Base-by-base conservation (phyloP, 2,888 invertebrate genomes). In the Chouioia cunea region DNA sequence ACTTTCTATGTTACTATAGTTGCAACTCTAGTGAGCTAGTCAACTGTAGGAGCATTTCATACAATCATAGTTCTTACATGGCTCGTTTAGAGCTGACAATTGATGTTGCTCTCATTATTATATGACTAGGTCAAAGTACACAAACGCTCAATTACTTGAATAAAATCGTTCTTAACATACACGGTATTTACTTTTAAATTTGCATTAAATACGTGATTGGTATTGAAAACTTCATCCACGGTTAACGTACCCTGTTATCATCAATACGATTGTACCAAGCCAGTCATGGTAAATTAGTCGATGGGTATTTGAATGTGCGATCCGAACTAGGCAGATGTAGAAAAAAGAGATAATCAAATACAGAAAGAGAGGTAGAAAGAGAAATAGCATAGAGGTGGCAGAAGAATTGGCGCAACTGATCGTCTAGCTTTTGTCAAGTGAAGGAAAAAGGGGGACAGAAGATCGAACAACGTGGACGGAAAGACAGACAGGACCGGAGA, bases 401-500 rank as follows among this genome's bases (percentile, higher is more conserved):
- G 10, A 63, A 50, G 57, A 50, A 57, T 50, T 18, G 54, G 22
- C 47, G 16, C 10, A n/a, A 16, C 63, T 12, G 43, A 6, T 27
- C 12, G 2, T 36, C 23, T 18, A 36, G 46, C 47, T 46, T 22
- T 48, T 50, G 54, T 10, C 23, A 53, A 54, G 43, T 18, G 60
- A 57, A 54, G 48, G 50, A 56, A 22, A 68, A 69, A 71, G 71
- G 67, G 67, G 67, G 67, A 63, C 73, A 62, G 59, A 62, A 65
- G 62, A 69, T 63, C 58, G 75, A 70, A 68, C 70, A 76, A 77
- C 77, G 78, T 77, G 77, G 76, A 79, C 73, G 77, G 80, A 81
- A 82, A 82, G 83, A 81, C 80, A 77, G 83, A 82, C 82, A 79
- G 83, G 79, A 78, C 77, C 77, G 80, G 80, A 82, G n/a, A n/a